Conservation (phyloP, 2,888 invertebrate species). For the Coelinius sp. region DNA sequence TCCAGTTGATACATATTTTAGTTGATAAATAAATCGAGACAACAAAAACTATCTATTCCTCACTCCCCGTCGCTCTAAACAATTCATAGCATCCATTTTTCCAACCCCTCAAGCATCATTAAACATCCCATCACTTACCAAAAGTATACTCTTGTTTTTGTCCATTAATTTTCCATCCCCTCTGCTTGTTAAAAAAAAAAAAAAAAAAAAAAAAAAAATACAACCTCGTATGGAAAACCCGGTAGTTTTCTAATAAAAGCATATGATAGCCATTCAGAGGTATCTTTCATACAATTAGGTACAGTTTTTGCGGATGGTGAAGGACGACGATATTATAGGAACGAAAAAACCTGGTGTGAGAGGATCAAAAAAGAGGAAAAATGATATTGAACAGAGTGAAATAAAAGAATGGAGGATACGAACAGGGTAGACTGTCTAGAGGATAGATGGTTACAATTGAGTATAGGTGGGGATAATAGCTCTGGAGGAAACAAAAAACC, state of each 20-base stretch:
- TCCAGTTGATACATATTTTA: background rate
- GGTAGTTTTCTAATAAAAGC: background rate
- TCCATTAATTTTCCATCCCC: background rate
- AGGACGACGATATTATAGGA: constrained; percentile 54
- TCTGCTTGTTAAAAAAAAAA: constrained; percentile 29
- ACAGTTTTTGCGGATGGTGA: constrained; percentile 55
- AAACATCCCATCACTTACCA: background rate
- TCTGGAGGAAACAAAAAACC: constrained; percentile 55
- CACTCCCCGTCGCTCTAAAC: background rate
- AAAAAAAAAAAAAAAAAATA: constrained; percentile 25
- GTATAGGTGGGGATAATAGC: constrained; percentile 59
- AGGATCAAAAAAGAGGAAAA: constrained; percentile 44
- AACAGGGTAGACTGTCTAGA: constrained; percentile 32
- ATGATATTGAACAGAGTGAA: constrained; percentile 37
- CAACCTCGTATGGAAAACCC: background rate
- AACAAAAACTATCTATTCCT: no score
- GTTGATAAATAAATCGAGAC: background rate
- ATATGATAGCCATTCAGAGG: constrained; percentile 37
- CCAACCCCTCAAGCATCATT: background rate
- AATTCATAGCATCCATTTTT: background rate
- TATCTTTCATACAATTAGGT: constrained; percentile 65
- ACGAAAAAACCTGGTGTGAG: constrained; percentile 51
- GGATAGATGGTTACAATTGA: constrained; percentile 44
- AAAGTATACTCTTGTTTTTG: background rate
- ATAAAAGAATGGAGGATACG: constrained; percentile 45